Conservation (phyloP, 2,113 vertebrate species). For the Asarcornis scutulata region DNA sequence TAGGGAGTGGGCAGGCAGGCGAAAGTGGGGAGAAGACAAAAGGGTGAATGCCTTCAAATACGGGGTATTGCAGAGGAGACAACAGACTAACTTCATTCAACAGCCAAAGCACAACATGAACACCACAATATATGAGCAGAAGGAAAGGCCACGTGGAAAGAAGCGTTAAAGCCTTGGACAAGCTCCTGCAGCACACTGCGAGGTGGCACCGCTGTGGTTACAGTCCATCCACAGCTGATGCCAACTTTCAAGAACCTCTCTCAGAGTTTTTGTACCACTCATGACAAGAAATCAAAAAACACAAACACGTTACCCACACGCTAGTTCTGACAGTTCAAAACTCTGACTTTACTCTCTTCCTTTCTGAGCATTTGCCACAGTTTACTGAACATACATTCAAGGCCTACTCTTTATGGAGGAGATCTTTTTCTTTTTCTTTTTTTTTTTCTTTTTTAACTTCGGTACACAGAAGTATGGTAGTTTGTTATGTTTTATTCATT, state of each 20-base stretch:
- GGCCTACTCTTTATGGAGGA: not conserved
- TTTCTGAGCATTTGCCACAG: not conserved
- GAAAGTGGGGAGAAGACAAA: not conserved
- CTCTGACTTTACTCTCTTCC: not conserved
- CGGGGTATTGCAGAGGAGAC: not conserved
- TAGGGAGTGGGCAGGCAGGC: not conserved
- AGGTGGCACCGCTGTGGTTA: not conserved
- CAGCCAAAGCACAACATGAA: not conserved
- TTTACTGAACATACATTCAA: not conserved
- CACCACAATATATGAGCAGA: rapidly evolving
- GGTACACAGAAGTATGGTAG: not conserved
- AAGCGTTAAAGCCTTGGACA: not conserved
- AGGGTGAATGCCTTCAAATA: not conserved
- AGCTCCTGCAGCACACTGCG: not conserved
- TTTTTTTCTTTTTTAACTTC: not conserved
- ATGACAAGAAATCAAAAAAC: not conserved
- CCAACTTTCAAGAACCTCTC: not conserved
- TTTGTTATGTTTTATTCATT: not conserved
- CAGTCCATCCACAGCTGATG: not conserved
- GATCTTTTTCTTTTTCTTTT: not conserved
- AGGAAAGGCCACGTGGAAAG: not conserved
- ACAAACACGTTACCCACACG: not conserved
- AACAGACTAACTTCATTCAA: rapidly evolving
- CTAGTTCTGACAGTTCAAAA: not conserved
- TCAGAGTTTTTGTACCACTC: not conserved